A percentile compares a stretch with the other conserved stretches of the same genome.
These are phyloP conservation scores for Linnaemya vulpina DNA, from an alignment of 2,888 invertebrate species.

Conservation along the genomic window DNA sequence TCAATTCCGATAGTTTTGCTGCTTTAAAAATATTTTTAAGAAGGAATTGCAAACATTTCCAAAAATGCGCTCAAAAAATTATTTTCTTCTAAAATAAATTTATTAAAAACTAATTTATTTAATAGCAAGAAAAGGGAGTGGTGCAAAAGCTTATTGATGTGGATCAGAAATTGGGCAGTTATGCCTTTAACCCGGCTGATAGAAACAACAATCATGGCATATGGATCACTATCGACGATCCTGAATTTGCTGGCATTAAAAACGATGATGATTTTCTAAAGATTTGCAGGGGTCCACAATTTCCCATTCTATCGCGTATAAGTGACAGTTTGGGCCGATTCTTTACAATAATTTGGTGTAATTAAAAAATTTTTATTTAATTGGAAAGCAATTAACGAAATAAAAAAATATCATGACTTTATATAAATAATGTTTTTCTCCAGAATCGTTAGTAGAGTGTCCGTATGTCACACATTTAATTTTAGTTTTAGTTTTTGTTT, in stretches of 20 bases:
- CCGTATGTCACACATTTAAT: too few species aligned
- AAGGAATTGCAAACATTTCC: too few species aligned
- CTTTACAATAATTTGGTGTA: background rate
- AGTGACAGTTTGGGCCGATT: slow-evolving; percentile 8
- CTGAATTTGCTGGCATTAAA: slow-evolving; percentile 91
- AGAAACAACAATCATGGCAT: slow-evolving; percentile 87
- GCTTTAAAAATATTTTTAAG: too few species aligned
- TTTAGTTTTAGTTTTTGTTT: background rate
- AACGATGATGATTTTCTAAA: slow-evolving; percentile 88
- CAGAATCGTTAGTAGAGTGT: background rate
- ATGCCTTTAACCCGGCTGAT: slow-evolving; percentile 88
- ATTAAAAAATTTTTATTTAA: background rate
- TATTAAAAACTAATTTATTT: too few species aligned
- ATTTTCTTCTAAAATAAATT: too few species aligned
- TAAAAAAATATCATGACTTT: background rate
- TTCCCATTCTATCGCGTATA: slow-evolving; percentile 83
- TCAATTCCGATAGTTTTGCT: too few species aligned
- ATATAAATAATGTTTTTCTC: background rate
- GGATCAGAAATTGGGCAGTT: slow-evolving; percentile 90
- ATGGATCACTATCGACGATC: slow-evolving; percentile 93
- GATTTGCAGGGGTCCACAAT: slow-evolving; percentile 90
- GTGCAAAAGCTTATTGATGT: slow-evolving; percentile 90
- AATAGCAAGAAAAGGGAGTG: slow-evolving; percentile 84
- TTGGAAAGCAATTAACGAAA: background rate
- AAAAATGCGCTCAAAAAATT: too few species aligned